Percentiles rank a stretch among this genome's conserved stretches.
Evolutionary conservation across 2,888 invertebrate species (phyloP).

Genomic region (Urechis unicinctus): DNA sequence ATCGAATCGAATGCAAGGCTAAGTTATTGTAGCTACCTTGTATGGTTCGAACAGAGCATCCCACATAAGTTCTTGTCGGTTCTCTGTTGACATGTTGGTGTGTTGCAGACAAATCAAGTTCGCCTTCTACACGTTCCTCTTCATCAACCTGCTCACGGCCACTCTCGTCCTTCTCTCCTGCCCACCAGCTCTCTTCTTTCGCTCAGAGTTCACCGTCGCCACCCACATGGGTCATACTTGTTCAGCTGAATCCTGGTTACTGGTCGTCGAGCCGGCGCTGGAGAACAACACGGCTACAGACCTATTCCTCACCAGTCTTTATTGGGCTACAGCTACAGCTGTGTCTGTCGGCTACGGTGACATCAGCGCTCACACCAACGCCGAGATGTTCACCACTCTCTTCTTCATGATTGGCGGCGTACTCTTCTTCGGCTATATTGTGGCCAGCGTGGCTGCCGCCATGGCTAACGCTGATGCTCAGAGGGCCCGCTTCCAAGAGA

Average conservation of each 20-base stretch:
- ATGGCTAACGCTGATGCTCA: constrained; percentile 22
- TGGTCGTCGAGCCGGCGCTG: no score
- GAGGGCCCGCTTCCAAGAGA: constrained; percentile 17
- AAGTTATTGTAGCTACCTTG: no score
- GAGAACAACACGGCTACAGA: neutral
- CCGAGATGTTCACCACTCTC: constrained; percentile 12
- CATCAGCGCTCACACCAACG: constrained; percentile 8
- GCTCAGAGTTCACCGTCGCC: no score
- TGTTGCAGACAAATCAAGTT: constrained; percentile 1
- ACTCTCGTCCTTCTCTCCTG: constrained; percentile 9
- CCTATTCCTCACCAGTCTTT: constrained; percentile 14
- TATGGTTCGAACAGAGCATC: no score
- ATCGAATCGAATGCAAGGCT: no score
- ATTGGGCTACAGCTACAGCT: constrained; percentile 20
- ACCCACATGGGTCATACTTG: neutral
- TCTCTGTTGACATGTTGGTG: no score
- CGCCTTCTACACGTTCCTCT: constrained; percentile 14
- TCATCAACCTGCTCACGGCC: constrained; percentile 14
- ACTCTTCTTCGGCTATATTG: constrained; percentile 23
- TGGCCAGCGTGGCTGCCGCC: constrained; percentile 22
- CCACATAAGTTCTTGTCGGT: no score
- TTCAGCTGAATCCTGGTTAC: neutral
- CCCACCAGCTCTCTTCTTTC: neutral
- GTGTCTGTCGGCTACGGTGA: constrained; percentile 26
- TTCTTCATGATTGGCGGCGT: constrained; percentile 20